phyloP scores from a whole-genome alignment of 2,797 vertebrate genomes.

The Buphagus erythrorhynchus region DNA sequence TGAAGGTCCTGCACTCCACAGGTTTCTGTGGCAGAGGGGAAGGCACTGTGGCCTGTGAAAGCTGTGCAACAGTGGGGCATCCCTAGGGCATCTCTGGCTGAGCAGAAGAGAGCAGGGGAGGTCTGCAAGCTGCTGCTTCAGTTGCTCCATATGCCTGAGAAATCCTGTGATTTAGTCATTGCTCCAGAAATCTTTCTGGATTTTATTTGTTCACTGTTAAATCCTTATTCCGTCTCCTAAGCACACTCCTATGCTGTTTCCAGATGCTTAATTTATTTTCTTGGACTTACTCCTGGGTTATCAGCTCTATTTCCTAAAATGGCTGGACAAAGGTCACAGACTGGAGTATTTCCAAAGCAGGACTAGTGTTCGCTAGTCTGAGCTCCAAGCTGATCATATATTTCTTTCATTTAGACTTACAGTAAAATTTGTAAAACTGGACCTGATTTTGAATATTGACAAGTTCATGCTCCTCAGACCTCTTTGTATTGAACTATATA shows the following conservation, averaged over 20 bases:
- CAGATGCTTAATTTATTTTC: background rate
- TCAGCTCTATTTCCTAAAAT: background rate
- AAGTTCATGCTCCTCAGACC: background rate
- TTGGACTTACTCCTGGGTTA: background rate
- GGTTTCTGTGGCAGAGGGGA: background rate
- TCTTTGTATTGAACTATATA: background rate
- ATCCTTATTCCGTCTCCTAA: background rate
- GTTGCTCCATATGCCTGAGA: background rate
- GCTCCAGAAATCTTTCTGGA: background rate
- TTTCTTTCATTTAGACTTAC: background rate
- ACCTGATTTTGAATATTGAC: background rate
- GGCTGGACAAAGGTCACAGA: background rate
- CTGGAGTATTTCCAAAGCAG: background rate
- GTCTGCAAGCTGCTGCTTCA: background rate
- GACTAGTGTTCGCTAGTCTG: background rate
- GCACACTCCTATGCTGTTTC: background rate
- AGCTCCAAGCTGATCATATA: background rate
- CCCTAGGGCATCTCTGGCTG: background rate
- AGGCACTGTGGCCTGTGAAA: background rate
- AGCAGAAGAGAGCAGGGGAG: background rate
- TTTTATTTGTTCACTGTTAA: background rate
- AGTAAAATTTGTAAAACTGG: background rate
- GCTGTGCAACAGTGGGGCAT: background rate
- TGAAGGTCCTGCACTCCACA: background rate
- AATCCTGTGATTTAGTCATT: background rate